These are phyloP conservation scores for Caenorhabditis angaria DNA, from an alignment of 2,888 invertebrate species.

Conservation along the genomic window DNA sequence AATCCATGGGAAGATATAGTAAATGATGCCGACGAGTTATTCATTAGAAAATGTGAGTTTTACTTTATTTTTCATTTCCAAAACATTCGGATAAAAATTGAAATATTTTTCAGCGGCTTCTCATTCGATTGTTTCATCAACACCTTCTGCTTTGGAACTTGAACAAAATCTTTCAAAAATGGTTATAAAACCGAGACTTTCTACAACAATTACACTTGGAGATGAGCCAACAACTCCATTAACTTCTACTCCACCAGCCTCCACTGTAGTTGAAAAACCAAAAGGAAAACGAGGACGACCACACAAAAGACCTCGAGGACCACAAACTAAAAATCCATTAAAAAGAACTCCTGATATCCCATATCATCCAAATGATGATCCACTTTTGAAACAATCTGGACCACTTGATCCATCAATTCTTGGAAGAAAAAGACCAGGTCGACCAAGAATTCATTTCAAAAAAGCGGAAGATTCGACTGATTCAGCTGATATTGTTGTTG, in stretches of 20 bases:
- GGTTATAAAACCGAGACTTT: not conserved
- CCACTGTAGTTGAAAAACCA: not conserved
- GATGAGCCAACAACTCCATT: not conserved
- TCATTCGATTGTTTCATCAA: not conserved
- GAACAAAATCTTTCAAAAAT: not conserved
- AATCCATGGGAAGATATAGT: conserved; percentile 9
- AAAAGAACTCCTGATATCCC: not conserved
- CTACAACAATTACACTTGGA: not conserved
- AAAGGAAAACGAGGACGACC: not conserved
- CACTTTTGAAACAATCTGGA: not conserved
- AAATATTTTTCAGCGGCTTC: not conserved
- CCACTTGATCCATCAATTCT: not conserved
- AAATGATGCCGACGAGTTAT: not conserved
- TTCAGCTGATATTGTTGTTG: not conserved
- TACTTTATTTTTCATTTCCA: not conserved
- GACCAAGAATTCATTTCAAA: not conserved
- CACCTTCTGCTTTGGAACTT: not conserved
- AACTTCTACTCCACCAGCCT: not conserved
- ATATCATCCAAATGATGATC: not conserved
- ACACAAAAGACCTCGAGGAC: not conserved
- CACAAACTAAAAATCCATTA: not conserved
- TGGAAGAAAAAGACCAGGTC: not conserved
- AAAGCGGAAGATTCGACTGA: not conserved
- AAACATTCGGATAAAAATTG: not conserved
- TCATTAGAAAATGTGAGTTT: conserved; percentile 4